Evolutionary conservation across 2,888 invertebrate species (phyloP), one percentile per base, ranked within the genome.

Genomic region (Ennomos fuscantarius): DNA sequence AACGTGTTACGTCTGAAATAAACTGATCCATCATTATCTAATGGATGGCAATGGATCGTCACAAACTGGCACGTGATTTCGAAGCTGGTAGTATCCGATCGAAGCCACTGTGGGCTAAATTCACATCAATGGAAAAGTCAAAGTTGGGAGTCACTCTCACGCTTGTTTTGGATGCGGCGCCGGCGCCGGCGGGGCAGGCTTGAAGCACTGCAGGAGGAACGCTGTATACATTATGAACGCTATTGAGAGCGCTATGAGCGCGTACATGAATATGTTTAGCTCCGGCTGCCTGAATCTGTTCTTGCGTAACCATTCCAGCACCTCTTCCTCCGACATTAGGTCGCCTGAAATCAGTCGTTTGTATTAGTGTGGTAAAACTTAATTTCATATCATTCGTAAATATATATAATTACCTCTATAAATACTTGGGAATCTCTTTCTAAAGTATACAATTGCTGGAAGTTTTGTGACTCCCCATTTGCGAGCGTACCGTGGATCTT

Each of bases 391-490:
- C 0, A 37, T 15, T 15, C 9, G 11, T 13, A 6, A 24, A 1
- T 6, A 9, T 32, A 5, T 10, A 13, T 9, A 39, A 65, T 66
- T 88, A 95, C 97, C 98, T 94, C 98, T 93, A 79, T 96, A 98
- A 87, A 98, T 98, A 87, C 97, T 97, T 1, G 98, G 98, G 87
- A 98, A 98, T 75, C 97, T 94, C 81, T 96, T 95, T 47, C 98
- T 94, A 87, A 98, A 98, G 84, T 97, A 98, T 2, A 98, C 98
- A 68, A 98, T 95, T 1, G 98, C 96, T 9, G 98, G 98, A 61
- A 98, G 89, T 81, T 97, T 96, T 0, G 96, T 97, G 11, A 98
- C 97, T 15, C 98, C 98, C 96, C 98, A 98, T 87, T 98, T 98
- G 51, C 97, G 94, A 10, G 98, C 98, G 81, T 98, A 98, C 39